Evolutionary conservation across 2,888 invertebrate genomes (phyloP), one percentile per base, ranked within the genome.

Genomic region (Stenolophus ochropezus): DNA sequence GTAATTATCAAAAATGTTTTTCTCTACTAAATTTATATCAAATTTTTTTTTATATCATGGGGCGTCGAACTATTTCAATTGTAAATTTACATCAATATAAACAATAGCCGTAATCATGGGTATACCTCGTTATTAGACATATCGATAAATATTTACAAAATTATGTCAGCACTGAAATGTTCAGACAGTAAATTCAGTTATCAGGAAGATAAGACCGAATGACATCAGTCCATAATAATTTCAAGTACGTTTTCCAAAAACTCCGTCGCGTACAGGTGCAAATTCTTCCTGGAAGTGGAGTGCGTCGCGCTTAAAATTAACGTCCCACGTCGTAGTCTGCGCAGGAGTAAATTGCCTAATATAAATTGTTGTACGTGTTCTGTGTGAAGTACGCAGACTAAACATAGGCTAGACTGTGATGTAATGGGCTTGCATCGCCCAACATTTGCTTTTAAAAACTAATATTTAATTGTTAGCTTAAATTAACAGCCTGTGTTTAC

Each of bases 351-450:
- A 56, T 56, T 56, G 21, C 56, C 56, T 56, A 56, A 56, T 56
- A 56, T 56, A 56, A 56, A 56, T 18, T 56, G 53, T 53, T 53
- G 18, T 56, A 56, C 20, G 56, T 56, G 56, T 56, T 56, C 56
- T 56, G 18, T 11, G 11, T 56, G 56, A 56, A 56, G 53, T 53
- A 56, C 21, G 20, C 21, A 56, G 56, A 56, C 56, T 56, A 56
- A 56, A 56, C 56, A 56, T 56, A 56, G 56, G 56, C 56, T 56
- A 56, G 56, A 56, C 56, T 18, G 5, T 56, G 56, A 56, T 56
- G 56, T 21, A 56, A 56, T 42, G 21, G 20, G 2, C 6, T 11
- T 56, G 18, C 56, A 56, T 56, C 18, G 18, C 11, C 8, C 21
- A 56, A 56, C 56, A 56, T 56, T 56, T 56, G 20, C 56, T 56